phyloP scores from a whole-genome alignment of 2,888 invertebrate species.

The Cordilura impudica region DNA sequence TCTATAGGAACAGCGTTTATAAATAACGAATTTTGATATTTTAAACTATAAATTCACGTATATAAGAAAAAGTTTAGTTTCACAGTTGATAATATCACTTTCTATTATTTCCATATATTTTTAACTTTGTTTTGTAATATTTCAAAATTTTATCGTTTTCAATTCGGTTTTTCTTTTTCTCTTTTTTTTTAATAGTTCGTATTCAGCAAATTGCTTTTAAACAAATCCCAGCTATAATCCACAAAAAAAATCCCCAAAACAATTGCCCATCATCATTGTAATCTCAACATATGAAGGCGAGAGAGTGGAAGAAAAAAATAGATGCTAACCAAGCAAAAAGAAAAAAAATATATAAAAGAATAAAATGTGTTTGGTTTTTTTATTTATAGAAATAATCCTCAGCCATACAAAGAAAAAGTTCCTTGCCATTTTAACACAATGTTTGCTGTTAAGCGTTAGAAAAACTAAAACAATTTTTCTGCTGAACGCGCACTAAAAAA shows the following conservation, averaged over 20 bases:
- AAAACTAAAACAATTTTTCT: conserved; percentile 46
- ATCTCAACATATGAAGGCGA: background rate
- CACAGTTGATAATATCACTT: too few species aligned
- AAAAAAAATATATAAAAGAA: background rate
- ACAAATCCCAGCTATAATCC: background rate
- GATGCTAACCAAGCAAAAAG: conserved; percentile 14
- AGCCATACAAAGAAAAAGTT: conserved; percentile 1
- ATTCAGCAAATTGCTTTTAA: background rate
- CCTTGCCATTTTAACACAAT: conserved; percentile 28
- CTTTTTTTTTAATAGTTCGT: background rate
- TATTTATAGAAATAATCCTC: conserved; percentile 20
- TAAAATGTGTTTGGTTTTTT: conserved; percentile 3
- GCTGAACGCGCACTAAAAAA: conserved; percentile 52
- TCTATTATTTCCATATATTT: too few species aligned
- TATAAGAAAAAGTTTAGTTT: too few species aligned
- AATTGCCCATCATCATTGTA: conserved; percentile 4
- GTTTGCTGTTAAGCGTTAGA: conserved; percentile 25
- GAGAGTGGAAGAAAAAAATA: background rate
- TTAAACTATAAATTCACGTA: too few species aligned
- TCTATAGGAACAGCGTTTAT: too few species aligned
- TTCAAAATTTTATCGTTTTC: too few species aligned
- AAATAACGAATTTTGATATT: too few species aligned
- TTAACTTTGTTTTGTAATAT: too few species aligned
- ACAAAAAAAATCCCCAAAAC: background rate
- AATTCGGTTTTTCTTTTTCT: background rate